Conservation (phyloP, 2,888 invertebrate genomes). For the Platycheirus rosarum region DNA sequence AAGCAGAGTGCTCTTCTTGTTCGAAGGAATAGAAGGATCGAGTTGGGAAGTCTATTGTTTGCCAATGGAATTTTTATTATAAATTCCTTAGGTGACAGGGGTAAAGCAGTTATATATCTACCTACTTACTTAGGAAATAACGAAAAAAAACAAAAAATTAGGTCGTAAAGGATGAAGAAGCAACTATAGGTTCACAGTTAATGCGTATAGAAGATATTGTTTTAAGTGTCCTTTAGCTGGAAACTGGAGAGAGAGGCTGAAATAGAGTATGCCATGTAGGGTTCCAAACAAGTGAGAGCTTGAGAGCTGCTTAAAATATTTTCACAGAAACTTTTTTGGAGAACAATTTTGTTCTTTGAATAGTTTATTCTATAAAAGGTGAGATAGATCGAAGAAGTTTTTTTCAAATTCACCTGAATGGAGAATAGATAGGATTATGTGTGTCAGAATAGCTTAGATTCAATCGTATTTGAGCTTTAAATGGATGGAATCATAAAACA, state of each 20-base stretch:
- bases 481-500: too few relatives aligned
- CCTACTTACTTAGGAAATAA: slow-evolving; percentile 16
- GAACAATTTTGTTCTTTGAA: background rate
- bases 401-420: too few relatives aligned
- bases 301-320: background rate
- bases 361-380: too few relatives aligned
- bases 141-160: slow-evolving; percentile 47
- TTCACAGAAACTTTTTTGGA: background rate
- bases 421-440: too few relatives aligned
- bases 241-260: background rate
- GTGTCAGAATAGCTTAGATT: too few relatives aligned
- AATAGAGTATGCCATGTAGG: slow-evolving; percentile 28
- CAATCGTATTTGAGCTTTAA: too few relatives aligned
- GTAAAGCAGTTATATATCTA: slow-evolving; percentile 46
- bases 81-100: slow-evolving; percentile 53
- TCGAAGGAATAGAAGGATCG: slow-evolving; percentile 22
- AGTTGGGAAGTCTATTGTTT: slow-evolving; percentile 51
- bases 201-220: slow-evolving; percentile 26
- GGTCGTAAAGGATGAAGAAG: slow-evolving; percentile 52
- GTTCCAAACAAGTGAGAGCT: slow-evolving; percentile 12
- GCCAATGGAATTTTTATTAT: slow-evolving; percentile 69
- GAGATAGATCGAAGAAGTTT: too few relatives aligned
- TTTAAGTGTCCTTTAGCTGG: slow-evolving; percentile 10
- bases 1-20: slow-evolving; percentile 15
- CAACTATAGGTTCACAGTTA: slow-evolving; percentile 17